Evolutionary conservation across 92 coral and sea anemone species (phyloP).

Genomic region (Palythoa caribaeorum): DNA sequence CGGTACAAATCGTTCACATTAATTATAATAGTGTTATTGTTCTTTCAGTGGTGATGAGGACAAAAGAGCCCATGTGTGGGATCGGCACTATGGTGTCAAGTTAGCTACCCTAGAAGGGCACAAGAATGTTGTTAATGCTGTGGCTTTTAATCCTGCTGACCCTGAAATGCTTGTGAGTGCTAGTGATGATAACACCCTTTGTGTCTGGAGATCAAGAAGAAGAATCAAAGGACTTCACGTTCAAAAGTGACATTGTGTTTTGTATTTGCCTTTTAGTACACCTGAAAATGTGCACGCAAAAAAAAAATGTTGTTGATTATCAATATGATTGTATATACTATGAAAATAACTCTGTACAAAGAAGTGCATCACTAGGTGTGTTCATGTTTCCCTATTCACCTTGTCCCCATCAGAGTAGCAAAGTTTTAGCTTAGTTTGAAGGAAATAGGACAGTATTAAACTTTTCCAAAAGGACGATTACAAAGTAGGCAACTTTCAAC

Average conservation of each 20-base stretch:
- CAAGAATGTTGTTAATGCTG: slow-evolving; percentile 80
- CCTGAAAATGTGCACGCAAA: not conserved
- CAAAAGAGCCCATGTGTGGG: slow-evolving; percentile 83
- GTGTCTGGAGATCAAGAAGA: slow-evolving; percentile 85
- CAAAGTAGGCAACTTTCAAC: too few relatives aligned
- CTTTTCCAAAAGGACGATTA: too few relatives aligned
- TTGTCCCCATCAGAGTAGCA: too few relatives aligned
- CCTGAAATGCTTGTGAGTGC: slow-evolving; percentile 85
- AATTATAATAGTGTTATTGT: slow-evolving; percentile 2
- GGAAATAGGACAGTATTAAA: too few relatives aligned
- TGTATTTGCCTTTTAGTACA: not conserved
- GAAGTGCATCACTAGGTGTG: too few relatives aligned
- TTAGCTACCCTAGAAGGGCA: slow-evolving; percentile 83
- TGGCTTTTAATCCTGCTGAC: slow-evolving; percentile 79
- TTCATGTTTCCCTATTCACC: too few relatives aligned
- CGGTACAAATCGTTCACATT: too few relatives aligned
- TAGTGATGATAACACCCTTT: slow-evolving; percentile 85
- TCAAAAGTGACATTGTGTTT: not conserved
- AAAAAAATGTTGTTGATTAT: too few relatives aligned
- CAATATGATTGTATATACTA: too few relatives aligned
- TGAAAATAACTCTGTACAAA: too few relatives aligned
- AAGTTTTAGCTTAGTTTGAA: too few relatives aligned
- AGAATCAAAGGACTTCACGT: slow-evolving; percentile 23
- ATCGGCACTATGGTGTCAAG: slow-evolving; percentile 82
- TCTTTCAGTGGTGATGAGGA: slow-evolving; percentile 87